These are phyloP conservation scores for Dendrolimus houi DNA, from an alignment of 2,888 invertebrate genomes.

Conservation along the genomic window DNA sequence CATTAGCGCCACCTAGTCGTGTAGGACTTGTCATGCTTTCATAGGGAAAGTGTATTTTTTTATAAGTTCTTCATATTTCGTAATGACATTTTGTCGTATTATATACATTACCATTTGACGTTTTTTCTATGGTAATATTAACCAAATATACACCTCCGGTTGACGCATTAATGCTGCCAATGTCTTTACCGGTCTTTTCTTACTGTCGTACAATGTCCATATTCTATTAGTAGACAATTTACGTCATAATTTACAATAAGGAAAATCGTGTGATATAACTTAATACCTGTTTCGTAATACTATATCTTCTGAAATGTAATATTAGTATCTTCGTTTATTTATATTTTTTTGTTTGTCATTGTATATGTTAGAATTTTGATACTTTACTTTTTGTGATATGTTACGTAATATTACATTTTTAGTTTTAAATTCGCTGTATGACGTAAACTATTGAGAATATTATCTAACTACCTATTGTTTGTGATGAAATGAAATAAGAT, in stretches of 20 bases:
- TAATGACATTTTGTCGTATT: too few relatives aligned
- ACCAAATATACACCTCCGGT: too few relatives aligned
- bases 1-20: too few relatives aligned
- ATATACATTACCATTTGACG: too few relatives aligned
- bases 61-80: too few relatives aligned
- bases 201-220: not conserved
- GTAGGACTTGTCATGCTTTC: too few relatives aligned
- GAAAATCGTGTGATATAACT: not conserved
- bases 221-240: not conserved
- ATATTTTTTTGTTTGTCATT: constrained; percentile 5
- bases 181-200: constrained; percentile 1
- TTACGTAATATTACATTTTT: constrained; percentile 3
- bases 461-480: constrained; percentile 5
- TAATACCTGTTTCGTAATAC: not conserved
- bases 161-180: not conserved
- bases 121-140: too few relatives aligned
- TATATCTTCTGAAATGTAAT: not conserved
- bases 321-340: not conserved
- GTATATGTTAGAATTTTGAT: constrained; percentile 3
- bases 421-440: constrained; percentile 5
- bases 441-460: constrained; percentile 22
- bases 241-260: not conserved
- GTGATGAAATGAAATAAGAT: constrained; percentile 1
- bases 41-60: too few relatives aligned
- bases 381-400: not conserved